Evolutionary conservation across 2,797 vertebrate genomes (phyloP), one percentile per base, ranked within the genome.

Genomic region (Acanthis flammea): DNA sequence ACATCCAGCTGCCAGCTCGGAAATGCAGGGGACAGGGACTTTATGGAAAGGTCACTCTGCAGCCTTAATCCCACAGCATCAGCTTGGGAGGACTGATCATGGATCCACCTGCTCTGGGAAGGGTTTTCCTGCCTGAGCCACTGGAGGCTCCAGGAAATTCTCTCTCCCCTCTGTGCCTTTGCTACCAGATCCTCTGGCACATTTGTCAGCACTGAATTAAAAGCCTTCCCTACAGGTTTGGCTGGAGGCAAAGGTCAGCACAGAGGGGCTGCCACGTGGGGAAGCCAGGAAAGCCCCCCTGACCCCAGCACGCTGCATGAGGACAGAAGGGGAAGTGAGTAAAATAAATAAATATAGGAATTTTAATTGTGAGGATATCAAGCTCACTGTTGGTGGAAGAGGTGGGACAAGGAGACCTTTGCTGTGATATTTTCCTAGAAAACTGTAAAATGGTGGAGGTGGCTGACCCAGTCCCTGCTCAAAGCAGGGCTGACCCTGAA

Each of bases 281-380:
- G 53, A 65, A 3, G 37, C 10, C 71, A 63, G 67, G 75, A 79
- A 51, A 78, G 33, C 3, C 33, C 30, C 37, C 23, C 19, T 42
- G 53, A 42, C 25, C 35, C 33, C 25, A 4, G 28, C 75, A 47
- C 0, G 0, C 33, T 47, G 44, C 3, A 2, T 2, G 31, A 41
- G 35, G 35, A 51, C 63, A 78, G 25, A 39, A 39, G n/a, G 30
- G 33, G 47, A 45, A 50, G 31, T 2, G 5, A 54, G 19, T 7
- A 25, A 45, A 61, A 61, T 7, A 68, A 53, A 53, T 22, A 73
- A 80, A 92, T 10, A 42, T 0, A 4, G 14, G 17, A 17, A 41
- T 73, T 61, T 33, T 35, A 55, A 55, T 5, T 48, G 68, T 31
- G 41, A 24, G 39, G 74, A 24, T 45, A 45, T n/a, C 35, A 15